Percentiles rank a stretch among this genome's conserved stretches.
Conservation (phyloP, 2,888 invertebrate species). For the Brachyopa scutellaris region DNA sequence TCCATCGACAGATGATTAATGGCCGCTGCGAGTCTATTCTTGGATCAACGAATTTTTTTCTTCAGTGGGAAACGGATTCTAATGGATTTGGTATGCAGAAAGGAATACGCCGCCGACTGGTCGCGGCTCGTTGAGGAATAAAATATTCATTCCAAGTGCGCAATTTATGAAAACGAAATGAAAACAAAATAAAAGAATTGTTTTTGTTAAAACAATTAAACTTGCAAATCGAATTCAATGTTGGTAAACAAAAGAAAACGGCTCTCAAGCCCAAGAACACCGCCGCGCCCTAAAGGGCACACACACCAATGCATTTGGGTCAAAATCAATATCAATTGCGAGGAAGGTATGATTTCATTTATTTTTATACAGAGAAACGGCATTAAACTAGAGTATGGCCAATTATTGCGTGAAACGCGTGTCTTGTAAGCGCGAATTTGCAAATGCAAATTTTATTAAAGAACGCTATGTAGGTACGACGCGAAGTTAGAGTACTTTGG, state of each 20-base stretch:
- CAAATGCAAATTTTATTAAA: too few relatives aligned
- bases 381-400: conserved; percentile 36
- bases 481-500: too few relatives aligned
- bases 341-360: too few relatives aligned
- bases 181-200: background rate
- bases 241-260: conserved; percentile 57
- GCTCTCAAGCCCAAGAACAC: conserved; percentile 47
- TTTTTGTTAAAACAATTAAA: conserved; percentile 43
- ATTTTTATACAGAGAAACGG: background rate
- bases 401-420: conserved; percentile 8
- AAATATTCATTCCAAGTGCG: conserved; percentile 39
- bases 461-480: too few relatives aligned
- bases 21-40: conserved; percentile 25
- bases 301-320: conserved; percentile 37
- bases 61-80: background rate
- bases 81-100: conserved; percentile 18
- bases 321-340: conserved; percentile 35
- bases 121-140: background rate
- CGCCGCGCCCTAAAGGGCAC: conserved; percentile 24
- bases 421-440: too few relatives aligned
- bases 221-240: conserved; percentile 57
- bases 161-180: conserved; percentile 11
- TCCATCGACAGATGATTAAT: conserved; percentile 21
- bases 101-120: background rate
- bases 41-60: background rate